Conservation (phyloP, 2,888 invertebrate species). For the Caenorhabditis sp. region DNA sequence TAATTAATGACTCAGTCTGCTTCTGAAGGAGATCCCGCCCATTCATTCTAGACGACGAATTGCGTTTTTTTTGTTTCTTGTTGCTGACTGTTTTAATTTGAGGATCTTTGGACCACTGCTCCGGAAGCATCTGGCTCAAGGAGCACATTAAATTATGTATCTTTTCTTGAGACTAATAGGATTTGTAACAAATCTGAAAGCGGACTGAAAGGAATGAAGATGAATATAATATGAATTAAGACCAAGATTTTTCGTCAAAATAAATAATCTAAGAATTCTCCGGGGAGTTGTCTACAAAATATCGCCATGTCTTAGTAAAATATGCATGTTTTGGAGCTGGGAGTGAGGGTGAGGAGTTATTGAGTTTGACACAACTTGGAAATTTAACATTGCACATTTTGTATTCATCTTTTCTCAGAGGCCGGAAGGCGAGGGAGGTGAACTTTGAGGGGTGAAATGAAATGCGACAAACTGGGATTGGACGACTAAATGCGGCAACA, state of each 20-base stretch:
- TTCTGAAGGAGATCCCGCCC: neutral
- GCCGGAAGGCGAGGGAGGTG: slow-evolving; percentile 28
- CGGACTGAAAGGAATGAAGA: neutral
- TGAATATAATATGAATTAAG: slow-evolving; percentile 3
- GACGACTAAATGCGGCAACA: slow-evolving; percentile 21
- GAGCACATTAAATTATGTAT: slow-evolving; percentile 42
- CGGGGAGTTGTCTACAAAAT: slow-evolving; percentile 22
- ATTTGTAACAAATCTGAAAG: neutral
- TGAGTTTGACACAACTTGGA: slow-evolving; percentile 14
- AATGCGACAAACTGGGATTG: slow-evolving; percentile 17
- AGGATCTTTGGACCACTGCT: slow-evolving; percentile 17
- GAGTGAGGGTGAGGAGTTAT: slow-evolving; percentile 22
- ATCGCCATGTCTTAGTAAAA: slow-evolving; percentile 14
- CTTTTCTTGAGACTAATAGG: slow-evolving; percentile 22
- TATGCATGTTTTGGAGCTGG: slow-evolving; percentile 18
- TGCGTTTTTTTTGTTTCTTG: slow-evolving; percentile 10
- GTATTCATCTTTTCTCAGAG: slow-evolving; percentile 18
- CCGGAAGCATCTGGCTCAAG: slow-evolving; percentile 35
- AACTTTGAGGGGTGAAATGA: slow-evolving; percentile 38
- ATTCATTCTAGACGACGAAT: neutral
- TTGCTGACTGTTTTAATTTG: slow-evolving; percentile 23
- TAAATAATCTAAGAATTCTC: slow-evolving; percentile 40
- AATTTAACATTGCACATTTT: slow-evolving; percentile 2
- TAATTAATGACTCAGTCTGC: slow-evolving; percentile 29
- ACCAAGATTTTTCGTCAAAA: slow-evolving; percentile 10